A percentile compares a stretch with the other conserved stretches of the same genome.
phyloP scores from a whole-genome alignment of 2,797 vertebrate species.

The Clarias laeviceps region DNA sequence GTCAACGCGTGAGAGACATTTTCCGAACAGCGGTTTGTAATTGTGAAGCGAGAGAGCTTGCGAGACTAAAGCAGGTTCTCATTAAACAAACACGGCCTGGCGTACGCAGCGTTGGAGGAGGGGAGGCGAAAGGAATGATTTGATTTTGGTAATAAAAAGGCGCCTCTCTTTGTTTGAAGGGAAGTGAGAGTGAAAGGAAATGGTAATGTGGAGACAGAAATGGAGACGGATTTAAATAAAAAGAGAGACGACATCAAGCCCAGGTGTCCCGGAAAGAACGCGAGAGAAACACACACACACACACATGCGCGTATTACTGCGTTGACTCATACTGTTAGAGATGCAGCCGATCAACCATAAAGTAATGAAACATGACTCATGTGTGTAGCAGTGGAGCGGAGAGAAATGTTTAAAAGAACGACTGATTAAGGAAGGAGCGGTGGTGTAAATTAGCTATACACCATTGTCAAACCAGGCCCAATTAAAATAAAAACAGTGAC shows the following conservation, averaged over 20 bases:
- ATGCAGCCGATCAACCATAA: not conserved
- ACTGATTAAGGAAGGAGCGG: slow-evolving; percentile 41
- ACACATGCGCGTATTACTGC: not conserved
- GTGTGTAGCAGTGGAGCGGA: not conserved
- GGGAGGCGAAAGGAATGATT: slow-evolving; percentile 26
- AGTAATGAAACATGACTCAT: not conserved
- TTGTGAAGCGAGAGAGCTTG: slow-evolving; percentile 21
- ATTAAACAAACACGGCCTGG: slow-evolving; percentile 50
- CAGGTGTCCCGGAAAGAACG: slow-evolving; percentile 34
- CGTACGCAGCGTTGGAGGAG: not conserved
- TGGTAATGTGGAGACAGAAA: slow-evolving; percentile 28
- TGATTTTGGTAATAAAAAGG: slow-evolving; percentile 50
- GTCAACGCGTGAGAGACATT: slow-evolving; percentile 7
- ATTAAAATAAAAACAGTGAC: slow-evolving; percentile 44
- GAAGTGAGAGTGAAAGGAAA: slow-evolving; percentile 40
- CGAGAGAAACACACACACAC: not conserved
- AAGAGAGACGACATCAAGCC: slow-evolving; percentile 35
- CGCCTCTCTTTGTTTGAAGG: slow-evolving; percentile 35
- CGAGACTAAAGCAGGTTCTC: slow-evolving; percentile 39
- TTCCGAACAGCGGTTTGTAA: slow-evolving; percentile 28
- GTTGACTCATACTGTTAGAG: not conserved
- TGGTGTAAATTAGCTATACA: slow-evolving; percentile 44
- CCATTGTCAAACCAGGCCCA: slow-evolving; percentile 46
- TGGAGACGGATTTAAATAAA: slow-evolving; percentile 61
- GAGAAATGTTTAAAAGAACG: not conserved